Base-by-base conservation (phyloP, 2,113 vertebrate species). In the Odontophorus gujanensis region DNA sequence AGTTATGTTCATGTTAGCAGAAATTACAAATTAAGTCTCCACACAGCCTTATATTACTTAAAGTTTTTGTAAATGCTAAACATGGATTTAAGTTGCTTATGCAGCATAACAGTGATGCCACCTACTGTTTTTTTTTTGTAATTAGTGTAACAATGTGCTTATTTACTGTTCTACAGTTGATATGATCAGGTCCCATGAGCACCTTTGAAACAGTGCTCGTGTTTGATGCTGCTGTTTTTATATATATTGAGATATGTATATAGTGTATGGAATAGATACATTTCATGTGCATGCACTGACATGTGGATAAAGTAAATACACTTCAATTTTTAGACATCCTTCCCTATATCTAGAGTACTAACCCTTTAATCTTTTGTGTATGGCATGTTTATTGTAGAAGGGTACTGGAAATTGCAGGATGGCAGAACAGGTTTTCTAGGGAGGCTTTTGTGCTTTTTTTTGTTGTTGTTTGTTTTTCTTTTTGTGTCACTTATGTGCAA, bases 101-200 rank as follows among this genome's bases (percentile, higher is more conserved):
- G 55, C 16, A 61, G 68, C 65, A 20, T 62, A 59, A 58, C 85
- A 92, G 72, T 89, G 51, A 86, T 94, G 82, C 93, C 93, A 86
- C 85, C 92, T 94, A 71, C 90, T 90, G 90, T 24, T 63, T 81
- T 80, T 8, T 38, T 34, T 73, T 73, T n/a, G 43, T 4, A 6
- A 5, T 80, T 63, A 51, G 17, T 42, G 24, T 63, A 58, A 11
- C 30, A 42, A 0, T 25, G 13, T 57, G 17, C 7, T 4, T 77
- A 42, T 51, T 85, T 91, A 74, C 75, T 71, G 66, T 80, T 95
- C 92, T 85, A 32, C 18, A 80, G 2, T 7, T 66, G 62, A 40
- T 20, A 40, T 58, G 8, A 72, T 25, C 4, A 25, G 4, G 21
- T 67, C 51, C 32, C 20, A 2, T 32, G 11, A 25, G 34, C 45